These are phyloP conservation scores for Momotus momota DNA, from an alignment of 2,797 vertebrate genomes.

Conservation along the genomic window DNA sequence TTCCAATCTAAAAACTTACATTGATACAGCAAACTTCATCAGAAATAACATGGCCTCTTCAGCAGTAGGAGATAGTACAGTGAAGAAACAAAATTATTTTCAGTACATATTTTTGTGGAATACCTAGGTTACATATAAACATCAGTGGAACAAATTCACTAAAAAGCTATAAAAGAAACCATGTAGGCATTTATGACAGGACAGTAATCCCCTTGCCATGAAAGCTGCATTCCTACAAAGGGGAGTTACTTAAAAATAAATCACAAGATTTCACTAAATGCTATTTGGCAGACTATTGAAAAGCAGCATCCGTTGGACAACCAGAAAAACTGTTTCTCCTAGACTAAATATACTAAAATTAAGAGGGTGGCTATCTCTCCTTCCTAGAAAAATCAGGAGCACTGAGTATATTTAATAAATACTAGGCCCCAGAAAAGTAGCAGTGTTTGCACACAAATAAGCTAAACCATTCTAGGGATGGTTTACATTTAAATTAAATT, in stretches of 20 bases:
- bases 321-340: background rate
- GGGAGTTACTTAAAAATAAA: slow-evolving; percentile 1
- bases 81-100: background rate
- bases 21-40: background rate
- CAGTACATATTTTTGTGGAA: background rate
- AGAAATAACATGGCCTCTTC: background rate
- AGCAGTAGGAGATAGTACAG: background rate
- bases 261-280: background rate
- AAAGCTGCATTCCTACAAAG: slow-evolving; percentile 13
- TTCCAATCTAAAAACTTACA: background rate
- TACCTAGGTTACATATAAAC: background rate
- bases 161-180: background rate
- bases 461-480: background rate
- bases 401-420: background rate
- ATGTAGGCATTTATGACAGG: background rate
- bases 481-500: background rate
- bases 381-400: background rate
- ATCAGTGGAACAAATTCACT: background rate
- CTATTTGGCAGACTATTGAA: background rate
- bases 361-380: background rate
- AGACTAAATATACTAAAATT: background rate
- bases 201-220: background rate
- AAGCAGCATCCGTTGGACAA: background rate
- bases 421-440: background rate
- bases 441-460: background rate